Evolutionary conservation across 2,888 invertebrate genomes (phyloP).

Genomic region (Pristionchus fissidentatus): DNA sequence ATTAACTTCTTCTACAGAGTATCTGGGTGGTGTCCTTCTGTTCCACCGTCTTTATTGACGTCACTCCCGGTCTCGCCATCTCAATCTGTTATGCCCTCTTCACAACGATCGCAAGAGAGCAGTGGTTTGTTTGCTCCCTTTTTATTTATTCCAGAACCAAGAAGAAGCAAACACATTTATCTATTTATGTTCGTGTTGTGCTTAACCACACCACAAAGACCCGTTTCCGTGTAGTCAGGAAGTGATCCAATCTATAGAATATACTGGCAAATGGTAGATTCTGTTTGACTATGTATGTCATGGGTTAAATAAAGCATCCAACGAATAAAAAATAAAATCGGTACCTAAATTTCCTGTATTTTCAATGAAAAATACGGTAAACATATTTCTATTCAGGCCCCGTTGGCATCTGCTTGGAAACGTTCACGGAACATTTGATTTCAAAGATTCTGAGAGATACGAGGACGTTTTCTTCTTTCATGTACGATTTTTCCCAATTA

Average conservation of each 20-base stretch:
- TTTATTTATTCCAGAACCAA: neutral
- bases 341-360: too few species aligned
- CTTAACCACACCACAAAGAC: neutral
- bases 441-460: constrained; percentile 70
- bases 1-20: constrained; percentile 52
- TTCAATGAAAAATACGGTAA: too few species aligned
- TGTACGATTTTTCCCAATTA: neutral
- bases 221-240: too few species aligned
- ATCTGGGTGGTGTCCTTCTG: constrained; percentile 75
- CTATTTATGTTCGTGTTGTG: neutral
- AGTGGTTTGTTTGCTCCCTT: constrained; percentile 63
- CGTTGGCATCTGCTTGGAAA: constrained; percentile 73
- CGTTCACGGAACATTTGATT: constrained; percentile 67
- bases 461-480: constrained; percentile 62
- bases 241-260: too few species aligned
- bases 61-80: constrained; percentile 72
- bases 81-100: constrained; percentile 73
- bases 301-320: too few species aligned
- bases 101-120: constrained; percentile 74
- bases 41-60: constrained; percentile 72
- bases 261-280: too few species aligned
- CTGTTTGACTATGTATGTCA: too few species aligned
- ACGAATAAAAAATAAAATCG: too few species aligned
- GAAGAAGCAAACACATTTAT: neutral
- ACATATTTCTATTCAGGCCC: constrained; percentile 64